Evolutionary conservation across 2,797 vertebrate genomes (phyloP), one percentile per base, ranked within the genome.

Genomic region (Capromys pilorides): DNA sequence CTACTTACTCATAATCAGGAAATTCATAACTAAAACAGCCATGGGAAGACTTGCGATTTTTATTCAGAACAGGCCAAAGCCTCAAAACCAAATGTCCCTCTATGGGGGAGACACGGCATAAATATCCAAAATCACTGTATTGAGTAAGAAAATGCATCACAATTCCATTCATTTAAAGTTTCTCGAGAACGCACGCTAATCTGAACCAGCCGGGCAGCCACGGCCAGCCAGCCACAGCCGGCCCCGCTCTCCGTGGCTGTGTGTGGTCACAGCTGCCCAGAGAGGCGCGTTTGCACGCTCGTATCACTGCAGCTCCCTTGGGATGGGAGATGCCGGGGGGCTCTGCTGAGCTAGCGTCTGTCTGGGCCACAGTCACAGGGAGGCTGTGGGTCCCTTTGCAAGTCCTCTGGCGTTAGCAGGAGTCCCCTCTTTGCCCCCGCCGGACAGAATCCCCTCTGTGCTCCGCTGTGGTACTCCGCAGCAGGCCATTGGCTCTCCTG

Each of bases 31-130:
- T 83, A 77, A 94, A 67, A n/a, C 57, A 39, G 84, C 13, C 54
- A 62, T 16, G 86, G 6, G 67, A 62, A 94, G 26, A 81, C n/a
- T 84, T 89, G 13, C 7, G n/a, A 33, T 81, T 96, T 24, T 96
- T 67, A 77, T 83, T 96, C 88, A 12, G 66, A 91, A 93, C 77
- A 82, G 28, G 51, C n/a, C 41, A 59, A 78, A 94, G 69, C 49
- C 33, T 75, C 45, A 16, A 91, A 96, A 77, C 13, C 18, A 86
- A 78, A 77, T 86, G 59, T 79, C 45, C 31, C 36, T 41, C 66
- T 33, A 45, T 9, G 59, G 49, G 39, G 19, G 73, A 26, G 11
- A 14, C 12, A 51, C 16, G 93, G 54, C 9, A 26, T 39, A 49
- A 41, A 31, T 61, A 28, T 62, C 45, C 73, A 77, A 80, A 93